These are phyloP conservation scores for Drosophila anomelani DNA, from an alignment of 2,888 invertebrate genomes.

Conservation along the genomic window DNA sequence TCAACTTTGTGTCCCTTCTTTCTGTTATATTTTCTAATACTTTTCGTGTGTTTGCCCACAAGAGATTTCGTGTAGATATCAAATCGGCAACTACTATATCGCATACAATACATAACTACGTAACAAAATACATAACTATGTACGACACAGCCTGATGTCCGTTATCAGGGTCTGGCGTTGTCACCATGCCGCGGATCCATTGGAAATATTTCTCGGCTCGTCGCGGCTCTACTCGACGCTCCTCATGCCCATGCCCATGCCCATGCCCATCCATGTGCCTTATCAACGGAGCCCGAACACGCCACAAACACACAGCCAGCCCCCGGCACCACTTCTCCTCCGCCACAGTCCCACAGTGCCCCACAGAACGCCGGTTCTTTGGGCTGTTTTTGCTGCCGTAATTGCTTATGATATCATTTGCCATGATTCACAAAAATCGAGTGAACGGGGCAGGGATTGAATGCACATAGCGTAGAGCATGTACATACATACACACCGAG, in stretches of 20 bases:
- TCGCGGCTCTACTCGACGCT: constrained; percentile 1
- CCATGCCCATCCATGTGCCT: constrained; percentile 11
- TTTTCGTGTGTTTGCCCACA: constrained; percentile 12
- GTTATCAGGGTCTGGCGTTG: constrained; percentile 39
- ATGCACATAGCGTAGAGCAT: constrained; percentile 16
- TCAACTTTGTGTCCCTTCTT: background rate
- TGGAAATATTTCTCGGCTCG: constrained; percentile 13
- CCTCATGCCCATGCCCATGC: constrained; percentile 6
- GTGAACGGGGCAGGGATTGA: constrained; percentile 12
- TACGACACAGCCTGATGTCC: constrained; percentile 1
- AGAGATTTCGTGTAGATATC: constrained; percentile 29
- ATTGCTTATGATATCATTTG: constrained; percentile 72
- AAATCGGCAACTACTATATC: constrained; percentile 21
- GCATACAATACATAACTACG: background rate
- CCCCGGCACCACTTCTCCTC: background rate
- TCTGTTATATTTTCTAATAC: background rate
- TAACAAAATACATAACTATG: constrained; percentile 4
- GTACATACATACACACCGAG: background rate
- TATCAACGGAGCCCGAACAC: constrained; percentile 27
- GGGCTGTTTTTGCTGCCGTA: constrained; percentile 44
- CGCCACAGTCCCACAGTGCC: background rate
- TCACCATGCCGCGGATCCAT: constrained; percentile 4
- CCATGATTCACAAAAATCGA: constrained; percentile 53
- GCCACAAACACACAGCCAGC: constrained; percentile 12
- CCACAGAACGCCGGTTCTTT: constrained; percentile 1